These are phyloP conservation scores for Paradoxurus hermaphroditus DNA, from an alignment of 2,113 vertebrate species.

Conservation along the genomic window DNA sequence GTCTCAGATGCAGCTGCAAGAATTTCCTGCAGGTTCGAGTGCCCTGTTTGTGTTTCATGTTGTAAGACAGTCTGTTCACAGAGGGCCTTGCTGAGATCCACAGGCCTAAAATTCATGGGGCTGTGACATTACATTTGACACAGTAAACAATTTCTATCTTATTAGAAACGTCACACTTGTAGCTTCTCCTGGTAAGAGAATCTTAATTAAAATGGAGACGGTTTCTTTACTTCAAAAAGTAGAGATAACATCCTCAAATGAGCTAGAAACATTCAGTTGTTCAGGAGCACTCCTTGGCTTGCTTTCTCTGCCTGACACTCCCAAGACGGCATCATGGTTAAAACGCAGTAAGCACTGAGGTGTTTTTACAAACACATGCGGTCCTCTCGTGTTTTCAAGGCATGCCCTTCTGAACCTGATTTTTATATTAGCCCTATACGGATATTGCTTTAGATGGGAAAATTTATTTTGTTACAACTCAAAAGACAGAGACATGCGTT, in stretches of 20 bases:
- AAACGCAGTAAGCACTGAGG: not conserved
- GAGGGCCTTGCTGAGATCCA: not conserved
- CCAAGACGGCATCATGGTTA: not conserved
- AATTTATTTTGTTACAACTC: constrained; percentile 8
- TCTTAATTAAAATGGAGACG: constrained; percentile 48
- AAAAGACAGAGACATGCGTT: not conserved
- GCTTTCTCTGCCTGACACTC: not conserved
- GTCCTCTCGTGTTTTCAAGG: not conserved
- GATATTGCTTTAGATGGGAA: constrained; percentile 14
- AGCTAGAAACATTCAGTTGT: not conserved
- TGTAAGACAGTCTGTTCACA: not conserved
- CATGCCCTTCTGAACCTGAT: not conserved
- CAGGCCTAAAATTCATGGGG: not conserved
- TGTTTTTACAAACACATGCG: not conserved
- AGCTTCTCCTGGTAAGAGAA: not conserved
- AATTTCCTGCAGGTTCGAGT: not conserved
- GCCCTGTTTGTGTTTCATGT: not conserved
- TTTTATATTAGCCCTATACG: not conserved
- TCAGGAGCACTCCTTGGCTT: not conserved
- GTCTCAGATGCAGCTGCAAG: not conserved
- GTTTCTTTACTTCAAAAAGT: constrained; percentile 36
- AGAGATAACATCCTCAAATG: not conserved
- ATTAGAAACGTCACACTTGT: constrained; percentile 22
- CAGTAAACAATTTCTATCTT: not conserved
- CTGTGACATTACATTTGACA: not conserved